A percentile compares a stretch with the other conserved stretches of the same genome.
Evolutionary conservation across 2,113 vertebrate species (phyloP).

Genomic region (Oxyruncus cristatus): DNA sequence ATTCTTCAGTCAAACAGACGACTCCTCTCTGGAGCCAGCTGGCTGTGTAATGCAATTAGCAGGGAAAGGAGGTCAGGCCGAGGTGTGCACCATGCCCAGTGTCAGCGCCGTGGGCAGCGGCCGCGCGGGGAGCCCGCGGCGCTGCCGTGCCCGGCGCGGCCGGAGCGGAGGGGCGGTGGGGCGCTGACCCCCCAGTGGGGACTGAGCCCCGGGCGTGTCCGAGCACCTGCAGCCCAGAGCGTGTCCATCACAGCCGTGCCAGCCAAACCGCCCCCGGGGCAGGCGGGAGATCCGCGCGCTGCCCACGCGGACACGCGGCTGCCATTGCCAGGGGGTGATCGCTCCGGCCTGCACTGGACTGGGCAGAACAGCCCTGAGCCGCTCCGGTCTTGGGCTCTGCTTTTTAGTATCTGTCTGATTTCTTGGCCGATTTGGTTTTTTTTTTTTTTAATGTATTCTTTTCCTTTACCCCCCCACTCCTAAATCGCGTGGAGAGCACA

Average conservation of each 20-base stretch:
- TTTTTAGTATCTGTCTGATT: neutral
- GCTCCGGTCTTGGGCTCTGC: neutral
- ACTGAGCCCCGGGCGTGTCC: neutral
- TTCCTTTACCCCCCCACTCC: neutral
- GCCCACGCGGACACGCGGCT: fast-evolving
- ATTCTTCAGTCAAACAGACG: conserved; percentile 93
- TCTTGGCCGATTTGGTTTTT: neutral
- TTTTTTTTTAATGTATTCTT: neutral
- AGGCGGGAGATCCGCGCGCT: fast-evolving
- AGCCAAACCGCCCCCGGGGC: neutral
- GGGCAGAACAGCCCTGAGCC: neutral
- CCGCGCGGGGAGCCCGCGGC: neutral
- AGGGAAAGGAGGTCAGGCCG: conserved; percentile 87
- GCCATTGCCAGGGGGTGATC: neutral
- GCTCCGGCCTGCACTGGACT: neutral
- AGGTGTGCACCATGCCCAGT: conserved; percentile 78
- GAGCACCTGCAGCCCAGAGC: neutral
- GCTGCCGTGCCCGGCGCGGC: neutral
- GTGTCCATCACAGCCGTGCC: fast-evolving
- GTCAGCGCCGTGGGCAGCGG: conserved; percentile 5
- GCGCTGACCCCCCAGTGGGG: too few species aligned
- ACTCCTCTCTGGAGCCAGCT: conserved; percentile 90
- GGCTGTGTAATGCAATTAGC: conserved; percentile 93
- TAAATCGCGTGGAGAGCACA: neutral
- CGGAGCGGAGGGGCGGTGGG: too few species aligned